Percentiles rank a stretch among this genome's conserved stretches.
Evolutionary conservation across 2,113 vertebrate genomes (phyloP).

Genomic region (Cyprinodon brontotheroides): DNA sequence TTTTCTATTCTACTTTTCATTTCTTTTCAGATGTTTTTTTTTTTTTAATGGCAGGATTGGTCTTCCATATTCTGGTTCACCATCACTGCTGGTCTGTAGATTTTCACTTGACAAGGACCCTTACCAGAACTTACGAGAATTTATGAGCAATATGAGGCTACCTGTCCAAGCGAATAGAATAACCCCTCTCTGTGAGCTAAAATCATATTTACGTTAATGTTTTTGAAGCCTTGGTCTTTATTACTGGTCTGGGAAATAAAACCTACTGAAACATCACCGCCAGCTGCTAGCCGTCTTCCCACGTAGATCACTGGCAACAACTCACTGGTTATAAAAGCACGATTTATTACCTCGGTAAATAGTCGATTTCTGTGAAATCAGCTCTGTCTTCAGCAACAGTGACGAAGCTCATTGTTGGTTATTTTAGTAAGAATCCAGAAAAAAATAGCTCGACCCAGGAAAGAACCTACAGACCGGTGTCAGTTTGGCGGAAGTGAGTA

Average conservation of each 20-base stretch:
- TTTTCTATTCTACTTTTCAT: too few species aligned
- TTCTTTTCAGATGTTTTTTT: too few species aligned
- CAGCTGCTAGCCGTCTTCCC: constrained; percentile 27
- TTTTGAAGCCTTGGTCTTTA: neutral
- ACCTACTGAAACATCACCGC: neutral
- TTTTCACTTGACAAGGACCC: too few species aligned
- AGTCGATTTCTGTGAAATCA: neutral
- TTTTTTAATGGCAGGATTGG: too few species aligned
- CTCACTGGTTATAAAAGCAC: neutral
- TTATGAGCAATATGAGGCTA: too few species aligned
- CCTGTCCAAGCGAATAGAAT: too few species aligned
- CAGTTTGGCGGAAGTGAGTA: neutral
- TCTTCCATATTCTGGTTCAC: too few species aligned
- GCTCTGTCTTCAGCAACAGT: neutral
- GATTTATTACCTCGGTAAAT: constrained; percentile 38
- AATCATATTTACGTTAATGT: neutral
- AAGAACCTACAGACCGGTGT: neutral
- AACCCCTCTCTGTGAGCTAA: neutral
- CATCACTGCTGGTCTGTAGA: too few species aligned
- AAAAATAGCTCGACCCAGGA: neutral
- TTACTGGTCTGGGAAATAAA: neutral
- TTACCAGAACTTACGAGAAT: too few species aligned
- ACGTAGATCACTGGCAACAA: constrained; percentile 15
- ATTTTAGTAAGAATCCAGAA: neutral
- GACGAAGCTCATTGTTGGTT: neutral